Base-by-base conservation (phyloP, 2,113 vertebrate species). In the Apodemus sylvaticus region DNA sequence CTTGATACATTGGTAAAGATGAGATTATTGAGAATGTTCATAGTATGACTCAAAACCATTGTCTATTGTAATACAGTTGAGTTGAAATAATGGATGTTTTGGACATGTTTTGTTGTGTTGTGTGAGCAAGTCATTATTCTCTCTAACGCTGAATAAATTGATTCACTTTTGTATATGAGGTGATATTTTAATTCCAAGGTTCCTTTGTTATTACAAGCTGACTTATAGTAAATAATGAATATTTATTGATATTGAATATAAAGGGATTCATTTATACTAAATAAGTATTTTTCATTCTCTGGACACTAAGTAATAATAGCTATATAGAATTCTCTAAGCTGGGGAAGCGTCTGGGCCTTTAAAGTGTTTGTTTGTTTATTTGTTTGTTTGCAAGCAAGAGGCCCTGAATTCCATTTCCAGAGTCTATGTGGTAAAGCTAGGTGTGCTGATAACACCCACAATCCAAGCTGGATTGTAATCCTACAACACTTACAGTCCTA, bases 1-100 rank as follows among this genome's bases (percentile, higher is more conserved):
- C 86, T 22, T 51, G 92, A 97, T 81, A 45, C 86, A 79, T 98
- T 98, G 96, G 93, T 89, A 78, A 97, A 94, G 96, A 92, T 86
- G 45, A 91, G 48, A 96, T 95, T 94, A 5, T 82, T 89, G 82
- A 73, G 26, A 93, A n/a, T 62, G 26, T 92, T 92, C 68, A 66
- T 34, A 13, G 64, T 66, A 66, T 66, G 64, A 66, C 64, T 66
- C 64, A 13, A 66, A 66, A 66, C 29, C 64, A 86, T 94, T 95
- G 96, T 97, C 76, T 96, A 76, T 95, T 92, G 51, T 91, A 77
- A 76, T 85, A 90, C 48, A 89, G 87, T 45, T 89, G 91, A 88
- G 81, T 89, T 92, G 76, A 94, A 96, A 91, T 96, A 85, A 77
- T 93, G 64, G 71, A 51, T 14, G 64, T 94, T 93, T 90, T 90